Evolutionary conservation across 2,797 vertebrate species (phyloP), one percentile per base, ranked within the genome.

Genomic region (Semaprochilodus insignis): DNA sequence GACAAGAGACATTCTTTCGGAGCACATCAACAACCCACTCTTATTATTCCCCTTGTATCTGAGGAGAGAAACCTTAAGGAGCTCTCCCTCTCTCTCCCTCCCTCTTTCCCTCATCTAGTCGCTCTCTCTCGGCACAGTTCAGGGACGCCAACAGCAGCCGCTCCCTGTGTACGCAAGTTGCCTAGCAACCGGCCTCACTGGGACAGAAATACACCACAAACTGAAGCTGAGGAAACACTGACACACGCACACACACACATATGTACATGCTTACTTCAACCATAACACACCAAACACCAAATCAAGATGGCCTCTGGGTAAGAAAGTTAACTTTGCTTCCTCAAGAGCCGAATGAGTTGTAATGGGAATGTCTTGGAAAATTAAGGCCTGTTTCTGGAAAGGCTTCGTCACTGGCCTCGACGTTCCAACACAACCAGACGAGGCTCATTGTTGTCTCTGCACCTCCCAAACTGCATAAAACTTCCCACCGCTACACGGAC

Each of bases 131-230:
- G 57, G 79, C 75, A 75, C 73, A 65, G 74, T 80, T 84, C 77
- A 82, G 80, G 78, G 75, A 84, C 78, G 36, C 69, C 80, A 84
- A 81, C 82, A 77, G 77, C 66, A 76, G 75, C 74, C 21, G 60
- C 52, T 81, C 73, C 79, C 79, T 77, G 83, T 85, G 76, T 83
- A 86, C 63, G 40, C 21, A 36, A 67, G 83, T 86, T 84, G 74
- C 87, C 63, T 82, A 78, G 87, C 74, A 82, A 88, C 87, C 59
- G 31, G 74, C 54, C 31, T 25, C 70, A 66, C 67, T 72, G 83
- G 81, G 81, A 85, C 63, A 31, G 13, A 66, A 66, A 67, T 36
- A 77, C 31, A 80, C 70, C 82, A 82, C 81, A 81, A 82, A 81
- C 60, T 51, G 40, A 81, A 81, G 81, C 48, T 70, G 23, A 77